A percentile compares a stretch with the other conserved stretches of the same genome.
Evolutionary conservation across 2,113 vertebrate species (phyloP).

Genomic region (Octodon degus): DNA sequence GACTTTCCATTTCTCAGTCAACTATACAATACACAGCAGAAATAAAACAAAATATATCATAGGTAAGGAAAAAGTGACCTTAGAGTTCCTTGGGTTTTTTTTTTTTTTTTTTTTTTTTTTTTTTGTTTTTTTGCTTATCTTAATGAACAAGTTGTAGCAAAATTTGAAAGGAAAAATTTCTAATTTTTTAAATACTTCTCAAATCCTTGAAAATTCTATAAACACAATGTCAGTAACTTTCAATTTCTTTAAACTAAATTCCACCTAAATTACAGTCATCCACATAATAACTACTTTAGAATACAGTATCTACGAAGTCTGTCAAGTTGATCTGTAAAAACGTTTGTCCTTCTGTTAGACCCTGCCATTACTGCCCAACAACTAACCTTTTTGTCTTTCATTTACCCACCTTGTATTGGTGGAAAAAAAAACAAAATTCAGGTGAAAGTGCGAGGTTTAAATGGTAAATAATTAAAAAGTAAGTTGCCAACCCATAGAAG

Average conservation of each 20-base stretch:
- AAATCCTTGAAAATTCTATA: constrained; percentile 68
- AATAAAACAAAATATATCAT: neutral
- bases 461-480: constrained; percentile 73
- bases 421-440: constrained; percentile 62
- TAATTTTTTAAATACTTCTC: constrained; percentile 55
- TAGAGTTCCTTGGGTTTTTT: neutral
- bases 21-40: neutral
- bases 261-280: constrained; percentile 79
- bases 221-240: constrained; percentile 72
- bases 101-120: neutral
- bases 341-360: constrained; percentile 64
- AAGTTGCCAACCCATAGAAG: constrained; percentile 48
- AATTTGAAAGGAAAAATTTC: constrained; percentile 36
- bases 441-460: constrained; percentile 60
- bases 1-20: neutral
- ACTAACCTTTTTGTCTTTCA: constrained; percentile 71
- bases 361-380: constrained; percentile 65
- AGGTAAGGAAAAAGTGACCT: neutral
- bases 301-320: constrained; percentile 73
- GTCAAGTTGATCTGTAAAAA: constrained; percentile 72
- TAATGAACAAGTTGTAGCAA: neutral
- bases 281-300: constrained; percentile 69
- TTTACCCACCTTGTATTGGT: constrained; percentile 72
- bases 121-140: neutral
- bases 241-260: constrained; percentile 76